phyloP scores from a whole-genome alignment of 1,140 invertebrate species.

The Prorops nasuta region DNA sequence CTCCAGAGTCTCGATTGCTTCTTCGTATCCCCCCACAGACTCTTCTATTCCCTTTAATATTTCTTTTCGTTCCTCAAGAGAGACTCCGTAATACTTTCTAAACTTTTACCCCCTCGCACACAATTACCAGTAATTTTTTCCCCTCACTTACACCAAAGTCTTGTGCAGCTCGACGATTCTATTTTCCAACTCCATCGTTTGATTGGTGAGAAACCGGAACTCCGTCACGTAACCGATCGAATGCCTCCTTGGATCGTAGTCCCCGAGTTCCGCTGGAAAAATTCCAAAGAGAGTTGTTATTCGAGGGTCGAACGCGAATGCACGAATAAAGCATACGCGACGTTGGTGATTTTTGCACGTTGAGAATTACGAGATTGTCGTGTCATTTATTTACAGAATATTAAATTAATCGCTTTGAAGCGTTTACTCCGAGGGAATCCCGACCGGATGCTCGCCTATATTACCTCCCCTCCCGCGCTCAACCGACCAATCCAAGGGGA shows the following conservation, averaged over 20 bases:
- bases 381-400: slow-evolving; percentile 23
- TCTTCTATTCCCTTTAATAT: no score
- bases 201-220: slow-evolving; percentile 92
- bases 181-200: slow-evolving; percentile 86
- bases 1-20: not conserved
- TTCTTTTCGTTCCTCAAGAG: no score
- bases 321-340: not conserved
- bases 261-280: slow-evolving; percentile 90
- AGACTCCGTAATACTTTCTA: not conserved
- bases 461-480: no score
- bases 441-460: no score
- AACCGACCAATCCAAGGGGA: no score
- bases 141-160: slow-evolving; percentile 70
- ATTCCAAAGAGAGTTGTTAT: not conserved
- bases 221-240: slow-evolving; percentile 92
- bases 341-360: no score
- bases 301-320: not conserved
- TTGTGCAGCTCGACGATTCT: slow-evolving; percentile 88
- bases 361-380: no score
- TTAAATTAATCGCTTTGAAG: no score
- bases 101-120: not conserved
- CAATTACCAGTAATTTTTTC: not conserved
- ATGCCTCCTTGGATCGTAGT: slow-evolving; percentile 90
- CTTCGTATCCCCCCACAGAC: no score
- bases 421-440: no score